phyloP scores from a whole-genome alignment of 1,140 invertebrate species.

The Micrasema minimum region DNA sequence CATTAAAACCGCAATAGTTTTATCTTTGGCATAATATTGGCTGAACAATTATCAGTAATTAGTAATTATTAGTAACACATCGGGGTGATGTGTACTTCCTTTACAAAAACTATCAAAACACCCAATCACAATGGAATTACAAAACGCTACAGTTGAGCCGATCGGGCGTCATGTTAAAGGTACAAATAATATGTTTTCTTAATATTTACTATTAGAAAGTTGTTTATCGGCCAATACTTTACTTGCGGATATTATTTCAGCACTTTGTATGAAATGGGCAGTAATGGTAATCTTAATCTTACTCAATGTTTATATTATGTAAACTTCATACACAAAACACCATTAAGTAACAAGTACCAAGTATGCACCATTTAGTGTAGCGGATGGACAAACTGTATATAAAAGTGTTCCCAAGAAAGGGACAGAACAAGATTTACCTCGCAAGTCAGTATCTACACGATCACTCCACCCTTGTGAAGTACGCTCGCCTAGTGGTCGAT shows the following conservation, averaged over 20 bases:
- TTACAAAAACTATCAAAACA: conserved; percentile 35
- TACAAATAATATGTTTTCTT: conserved; percentile 13
- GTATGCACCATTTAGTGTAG: conserved; percentile 34
- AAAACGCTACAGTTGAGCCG: conserved; percentile 42
- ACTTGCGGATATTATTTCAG: conserved; percentile 2
- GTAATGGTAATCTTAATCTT: not conserved
- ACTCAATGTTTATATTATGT: conserved; percentile 4
- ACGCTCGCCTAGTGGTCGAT: no score
- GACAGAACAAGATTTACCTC: no score
- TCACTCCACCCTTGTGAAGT: no score
- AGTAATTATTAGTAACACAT: conserved; percentile 37
- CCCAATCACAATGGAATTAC: conserved; percentile 43
- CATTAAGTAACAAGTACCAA: conserved; percentile 29
- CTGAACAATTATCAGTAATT: conserved; percentile 43
- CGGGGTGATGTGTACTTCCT: conserved; percentile 6
- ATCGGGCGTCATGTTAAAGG: conserved; percentile 20
- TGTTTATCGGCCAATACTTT: conserved; percentile 6
- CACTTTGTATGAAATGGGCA: not conserved
- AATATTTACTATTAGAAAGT: conserved; percentile 11
- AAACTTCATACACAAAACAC: conserved; percentile 35
- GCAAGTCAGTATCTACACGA: no score
- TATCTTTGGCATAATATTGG: conserved; percentile 53
- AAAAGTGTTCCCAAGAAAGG: no score
- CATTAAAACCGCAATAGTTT: conserved; percentile 34
- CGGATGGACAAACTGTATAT: conserved; percentile 16